These are phyloP conservation scores for Dolichotis patagonum DNA, from an alignment of 2,113 vertebrate genomes.

Conservation along the genomic window DNA sequence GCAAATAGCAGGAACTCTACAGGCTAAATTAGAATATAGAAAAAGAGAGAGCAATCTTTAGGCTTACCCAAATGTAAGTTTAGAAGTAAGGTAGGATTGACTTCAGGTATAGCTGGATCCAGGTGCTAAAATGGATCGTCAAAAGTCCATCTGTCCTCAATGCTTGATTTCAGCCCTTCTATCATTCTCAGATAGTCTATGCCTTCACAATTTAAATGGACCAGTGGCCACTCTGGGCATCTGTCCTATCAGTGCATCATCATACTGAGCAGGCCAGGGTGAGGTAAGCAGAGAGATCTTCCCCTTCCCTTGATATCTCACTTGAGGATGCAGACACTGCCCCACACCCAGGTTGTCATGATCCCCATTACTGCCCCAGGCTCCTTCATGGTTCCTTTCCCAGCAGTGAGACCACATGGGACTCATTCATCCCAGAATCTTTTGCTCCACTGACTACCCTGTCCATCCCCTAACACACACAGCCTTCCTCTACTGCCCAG, in stretches of 20 bases:
- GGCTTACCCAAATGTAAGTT: background rate
- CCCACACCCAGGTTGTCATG: background rate
- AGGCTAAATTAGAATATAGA: background rate
- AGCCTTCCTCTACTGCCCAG: background rate
- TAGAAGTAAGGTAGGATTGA: background rate
- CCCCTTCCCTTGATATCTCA: background rate
- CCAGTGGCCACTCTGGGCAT: background rate
- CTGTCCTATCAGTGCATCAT: background rate
- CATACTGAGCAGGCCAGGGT: background rate
- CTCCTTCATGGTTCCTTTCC: background rate
- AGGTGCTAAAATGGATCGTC: background rate
- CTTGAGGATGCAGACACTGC: background rate
- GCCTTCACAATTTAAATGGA: background rate
- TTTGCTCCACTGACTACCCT: background rate
- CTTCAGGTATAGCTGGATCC: background rate
- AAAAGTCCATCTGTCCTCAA: background rate
- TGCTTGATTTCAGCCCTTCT: background rate
- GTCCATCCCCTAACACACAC: background rate
- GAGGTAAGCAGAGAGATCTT: background rate
- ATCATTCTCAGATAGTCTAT: background rate
- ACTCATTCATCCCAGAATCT: background rate
- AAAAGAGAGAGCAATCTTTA: background rate
- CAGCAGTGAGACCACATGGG: background rate
- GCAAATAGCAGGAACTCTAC: background rate
- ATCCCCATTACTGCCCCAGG: background rate